Evolutionary conservation across 2,113 vertebrate genomes (phyloP).

Genomic region (Hyla sarda): DNA sequence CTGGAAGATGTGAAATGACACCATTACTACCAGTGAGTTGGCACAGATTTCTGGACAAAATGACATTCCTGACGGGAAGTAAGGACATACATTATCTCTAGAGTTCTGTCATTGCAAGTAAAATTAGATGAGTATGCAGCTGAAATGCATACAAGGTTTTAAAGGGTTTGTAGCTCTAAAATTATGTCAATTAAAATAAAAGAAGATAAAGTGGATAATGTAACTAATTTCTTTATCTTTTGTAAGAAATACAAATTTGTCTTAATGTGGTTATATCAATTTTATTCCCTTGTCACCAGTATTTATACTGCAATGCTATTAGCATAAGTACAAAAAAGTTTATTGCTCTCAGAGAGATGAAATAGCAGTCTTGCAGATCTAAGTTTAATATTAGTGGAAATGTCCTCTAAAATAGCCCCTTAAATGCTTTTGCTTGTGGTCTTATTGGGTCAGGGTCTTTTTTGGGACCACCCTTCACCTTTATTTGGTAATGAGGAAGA

Average conservation of each 20-base stretch:
- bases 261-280: not conserved
- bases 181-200: constrained; percentile 34
- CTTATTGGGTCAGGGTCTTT: no score
- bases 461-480: no score
- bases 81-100: constrained; percentile 69
- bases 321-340: no score
- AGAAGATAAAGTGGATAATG: constrained; percentile 27
- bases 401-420: not conserved
- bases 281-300: not conserved
- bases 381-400: not conserved
- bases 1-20: constrained; percentile 67
- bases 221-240: not conserved
- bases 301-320: not conserved
- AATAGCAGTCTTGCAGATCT: no score
- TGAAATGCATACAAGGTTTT: not conserved
- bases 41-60: constrained; percentile 69
- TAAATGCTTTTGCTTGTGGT: not conserved
- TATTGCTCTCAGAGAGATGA: no score
- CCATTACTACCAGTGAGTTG: constrained; percentile 68
- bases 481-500: no score
- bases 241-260: not conserved
- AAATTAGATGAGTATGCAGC: constrained; percentile 58
- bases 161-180: not conserved
- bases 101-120: constrained; percentile 69
- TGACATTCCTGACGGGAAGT: constrained; percentile 70